phyloP scores from a whole-genome alignment of 2,113 vertebrate species.

The Austrofundulus limnaeus region DNA sequence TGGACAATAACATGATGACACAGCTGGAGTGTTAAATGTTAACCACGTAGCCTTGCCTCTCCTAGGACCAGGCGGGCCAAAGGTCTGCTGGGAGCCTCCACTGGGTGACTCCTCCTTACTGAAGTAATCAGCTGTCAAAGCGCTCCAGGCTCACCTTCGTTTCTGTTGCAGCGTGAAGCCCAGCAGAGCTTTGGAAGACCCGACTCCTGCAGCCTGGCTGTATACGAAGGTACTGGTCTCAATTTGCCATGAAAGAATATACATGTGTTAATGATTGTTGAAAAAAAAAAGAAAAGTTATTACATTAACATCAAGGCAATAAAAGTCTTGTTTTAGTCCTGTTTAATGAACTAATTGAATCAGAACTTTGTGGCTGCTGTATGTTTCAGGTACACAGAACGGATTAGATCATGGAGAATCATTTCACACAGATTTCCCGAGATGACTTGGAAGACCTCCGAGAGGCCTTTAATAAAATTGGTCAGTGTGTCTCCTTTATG shows the following conservation, averaged over 20 bases:
- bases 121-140: conserved; percentile 35
- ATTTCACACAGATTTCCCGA: conserved; percentile 87
- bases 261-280: not conserved
- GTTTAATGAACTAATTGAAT: not conserved
- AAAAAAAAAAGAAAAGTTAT: not conserved
- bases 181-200: conserved; percentile 22
- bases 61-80: conserved; percentile 62
- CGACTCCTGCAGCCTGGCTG: conserved; percentile 10
- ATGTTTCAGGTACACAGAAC: conserved; percentile 30
- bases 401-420: conserved; percentile 83
- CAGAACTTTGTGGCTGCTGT: not conserved
- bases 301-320: not conserved
- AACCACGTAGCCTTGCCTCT: conserved; percentile 60
- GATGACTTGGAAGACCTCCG: conserved; percentile 92
- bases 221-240: conserved; percentile 48
- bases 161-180: conserved; percentile 20
- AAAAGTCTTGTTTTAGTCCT: not conserved
- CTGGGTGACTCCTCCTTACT: conserved; percentile 49
- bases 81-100: conserved; percentile 47
- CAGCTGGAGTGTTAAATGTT: conserved; percentile 72
- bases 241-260: not conserved
- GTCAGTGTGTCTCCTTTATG: conserved; percentile 68
- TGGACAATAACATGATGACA: conserved; percentile 48
- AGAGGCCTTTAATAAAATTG: conserved; percentile 94
- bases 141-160: conserved; percentile 22